Evolutionary conservation across 2,888 invertebrate species (phyloP).

Genomic region (Drosophila mimetica): DNA sequence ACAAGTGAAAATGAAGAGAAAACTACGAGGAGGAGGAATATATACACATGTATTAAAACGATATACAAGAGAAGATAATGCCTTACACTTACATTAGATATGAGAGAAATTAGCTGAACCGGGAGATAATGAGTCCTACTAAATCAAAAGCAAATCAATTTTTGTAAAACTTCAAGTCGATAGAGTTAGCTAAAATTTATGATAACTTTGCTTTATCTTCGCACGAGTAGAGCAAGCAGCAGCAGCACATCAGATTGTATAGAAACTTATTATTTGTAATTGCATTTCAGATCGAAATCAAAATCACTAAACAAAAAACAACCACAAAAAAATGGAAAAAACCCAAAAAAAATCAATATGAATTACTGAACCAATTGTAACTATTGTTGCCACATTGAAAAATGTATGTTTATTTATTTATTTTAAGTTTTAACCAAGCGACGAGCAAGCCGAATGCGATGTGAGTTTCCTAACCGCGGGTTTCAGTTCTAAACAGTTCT

Average conservation of each 20-base stretch:
- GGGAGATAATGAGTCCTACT: conserved; percentile 49
- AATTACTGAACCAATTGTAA: conserved; percentile 62
- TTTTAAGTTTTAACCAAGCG: conserved; percentile 71
- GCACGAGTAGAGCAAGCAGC: conserved; percentile 63
- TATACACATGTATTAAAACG: conserved; percentile 61
- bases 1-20: conserved; percentile 6
- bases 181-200: conserved; percentile 41
- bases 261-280: conserved; percentile 70
- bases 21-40: conserved; percentile 2
- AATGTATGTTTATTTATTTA: conserved; percentile 77
- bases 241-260: conserved; percentile 64
- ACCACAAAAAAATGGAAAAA: conserved; percentile 28
- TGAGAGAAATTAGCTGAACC: conserved; percentile 53
- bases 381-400: conserved; percentile 74
- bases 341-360: conserved; percentile 26
- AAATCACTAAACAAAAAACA: conserved; percentile 32
- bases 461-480: conserved; percentile 63
- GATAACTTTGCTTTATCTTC: conserved; percentile 42
- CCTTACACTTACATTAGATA: conserved; percentile 63
- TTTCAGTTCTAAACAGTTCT: conserved; percentile 60
- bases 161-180: conserved; percentile 44
- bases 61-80: conserved; percentile 64
- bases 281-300: conserved; percentile 68
- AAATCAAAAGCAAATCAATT: conserved; percentile 50
- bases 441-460: conserved; percentile 13